Evolutionary conservation across 2,113 vertebrate species (phyloP).

Genomic region (Rafetus swinhoei): DNA sequence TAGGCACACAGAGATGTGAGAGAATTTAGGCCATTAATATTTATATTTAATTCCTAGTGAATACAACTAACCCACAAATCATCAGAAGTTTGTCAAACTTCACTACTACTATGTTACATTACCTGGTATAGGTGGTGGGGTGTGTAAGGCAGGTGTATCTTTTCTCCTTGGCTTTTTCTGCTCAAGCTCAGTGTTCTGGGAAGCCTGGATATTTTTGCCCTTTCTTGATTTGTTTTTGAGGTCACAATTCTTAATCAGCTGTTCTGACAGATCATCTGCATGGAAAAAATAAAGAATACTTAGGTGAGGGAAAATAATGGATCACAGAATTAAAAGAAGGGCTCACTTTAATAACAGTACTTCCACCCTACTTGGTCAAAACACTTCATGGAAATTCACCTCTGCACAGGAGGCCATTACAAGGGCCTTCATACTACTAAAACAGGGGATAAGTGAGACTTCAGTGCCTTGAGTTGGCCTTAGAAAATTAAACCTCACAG

Average conservation of each 20-base stretch:
- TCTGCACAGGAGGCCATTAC: not conserved
- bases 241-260: slow-evolving; percentile 81
- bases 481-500: not conserved
- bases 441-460: not conserved
- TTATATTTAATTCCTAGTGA: not conserved
- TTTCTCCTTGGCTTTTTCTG: slow-evolving; percentile 92
- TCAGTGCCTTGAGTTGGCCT: not conserved
- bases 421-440: not conserved
- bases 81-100: not conserved
- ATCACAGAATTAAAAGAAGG: not conserved
- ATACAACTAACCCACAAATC: accelerated
- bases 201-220: slow-evolving; percentile 58
- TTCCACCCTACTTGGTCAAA: slow-evolving; percentile 21
- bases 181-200: slow-evolving; percentile 78
- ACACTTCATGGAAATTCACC: not conserved
- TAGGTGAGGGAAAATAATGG: not conserved
- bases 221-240: slow-evolving; percentile 78
- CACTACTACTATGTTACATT: accelerated
- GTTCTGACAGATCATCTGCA: slow-evolving; percentile 81
- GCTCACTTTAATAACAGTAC: not conserved
- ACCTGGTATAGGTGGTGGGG: slow-evolving; percentile 89
- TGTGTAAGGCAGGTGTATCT: slow-evolving; percentile 88
- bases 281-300: not conserved
- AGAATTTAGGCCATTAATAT: not conserved
- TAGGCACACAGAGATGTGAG: not conserved